Evolutionary conservation across 2,797 vertebrate species (phyloP).

Genomic region (Malurus splendens): DNA sequence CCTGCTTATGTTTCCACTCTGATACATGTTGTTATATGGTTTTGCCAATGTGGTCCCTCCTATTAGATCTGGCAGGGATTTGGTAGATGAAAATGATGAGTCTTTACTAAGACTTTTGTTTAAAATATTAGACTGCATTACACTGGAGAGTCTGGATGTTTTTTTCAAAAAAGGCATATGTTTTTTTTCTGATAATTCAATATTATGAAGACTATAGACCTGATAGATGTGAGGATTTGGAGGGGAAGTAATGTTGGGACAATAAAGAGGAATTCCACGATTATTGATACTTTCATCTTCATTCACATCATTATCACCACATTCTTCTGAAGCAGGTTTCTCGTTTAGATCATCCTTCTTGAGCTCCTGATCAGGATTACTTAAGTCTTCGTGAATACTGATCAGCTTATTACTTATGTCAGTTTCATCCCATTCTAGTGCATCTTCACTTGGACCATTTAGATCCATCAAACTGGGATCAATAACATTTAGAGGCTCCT

Average conservation of each 20-base stretch:
- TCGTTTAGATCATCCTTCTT: constrained; percentile 55
- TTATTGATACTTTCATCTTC: constrained; percentile 49
- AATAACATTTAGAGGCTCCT: constrained; percentile 85
- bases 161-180: constrained; percentile 67
- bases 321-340: constrained; percentile 40
- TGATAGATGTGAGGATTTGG: constrained; percentile 80
- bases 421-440: constrained; percentile 96
- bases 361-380: constrained; percentile 65
- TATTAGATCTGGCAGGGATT: constrained; percentile 87
- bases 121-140: constrained; percentile 70
- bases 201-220: constrained; percentile 86
- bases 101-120: constrained; percentile 87
- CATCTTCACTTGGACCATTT: constrained; percentile 83
- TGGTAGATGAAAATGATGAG: constrained; percentile 88
- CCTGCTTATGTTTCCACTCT: constrained; percentile 70
- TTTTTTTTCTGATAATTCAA: constrained; percentile 80
- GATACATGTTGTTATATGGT: constrained; percentile 58
- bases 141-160: constrained; percentile 41
- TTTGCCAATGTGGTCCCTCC: constrained; percentile 68
- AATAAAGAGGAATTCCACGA: constrained; percentile 32
- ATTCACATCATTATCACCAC: constrained; percentile 30
- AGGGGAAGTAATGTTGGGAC: constrained; percentile 34
- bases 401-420: constrained; percentile 86
- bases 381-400: constrained; percentile 76
- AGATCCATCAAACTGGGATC: constrained; percentile 87